Conservation (phyloP, 2,888 invertebrate genomes). For the Drosophila ustulata region DNA sequence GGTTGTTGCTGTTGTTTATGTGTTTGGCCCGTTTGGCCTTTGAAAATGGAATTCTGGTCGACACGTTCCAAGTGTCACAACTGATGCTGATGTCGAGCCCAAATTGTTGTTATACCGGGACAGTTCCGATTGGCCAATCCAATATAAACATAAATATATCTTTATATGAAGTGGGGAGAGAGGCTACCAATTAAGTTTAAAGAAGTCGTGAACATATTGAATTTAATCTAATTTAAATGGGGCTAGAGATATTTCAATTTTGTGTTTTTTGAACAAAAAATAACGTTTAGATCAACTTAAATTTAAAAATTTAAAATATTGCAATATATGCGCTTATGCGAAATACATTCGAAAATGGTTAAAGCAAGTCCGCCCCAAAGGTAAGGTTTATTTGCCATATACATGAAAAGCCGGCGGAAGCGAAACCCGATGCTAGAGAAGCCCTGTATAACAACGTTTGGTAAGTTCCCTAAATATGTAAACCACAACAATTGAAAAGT, state of each 20-base stretch:
- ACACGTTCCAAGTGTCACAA: conserved; percentile 14
- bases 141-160: neutral
- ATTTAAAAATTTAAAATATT: conserved; percentile 46
- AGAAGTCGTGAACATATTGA: conserved; percentile 1
- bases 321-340: conserved; percentile 35
- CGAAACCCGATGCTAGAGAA: conserved; percentile 75
- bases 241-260: neutral
- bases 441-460: conserved; percentile 84
- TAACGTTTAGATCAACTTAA: conserved; percentile 38
- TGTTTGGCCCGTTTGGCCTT: conserved; percentile 13
- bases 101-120: conserved; percentile 70
- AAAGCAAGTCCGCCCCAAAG: conserved; percentile 68
- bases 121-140: conserved; percentile 17
- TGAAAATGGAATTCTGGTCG: conserved; percentile 37
- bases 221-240: neutral
- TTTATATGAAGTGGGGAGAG: conserved; percentile 14
- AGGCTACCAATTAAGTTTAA: conserved; percentile 12
- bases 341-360: conserved; percentile 38
- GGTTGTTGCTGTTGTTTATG: conserved; percentile 25
- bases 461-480: conserved; percentile 83
- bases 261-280: conserved; percentile 32
- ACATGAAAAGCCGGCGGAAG: conserved; percentile 81
- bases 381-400: conserved; percentile 78
- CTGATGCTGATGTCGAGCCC: conserved; percentile 78
- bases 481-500: conserved; percentile 47